Percentiles rank a stretch among this genome's conserved stretches.
phyloP scores from a whole-genome alignment of 2,888 invertebrate species.

The Platypus cylindrus region DNA sequence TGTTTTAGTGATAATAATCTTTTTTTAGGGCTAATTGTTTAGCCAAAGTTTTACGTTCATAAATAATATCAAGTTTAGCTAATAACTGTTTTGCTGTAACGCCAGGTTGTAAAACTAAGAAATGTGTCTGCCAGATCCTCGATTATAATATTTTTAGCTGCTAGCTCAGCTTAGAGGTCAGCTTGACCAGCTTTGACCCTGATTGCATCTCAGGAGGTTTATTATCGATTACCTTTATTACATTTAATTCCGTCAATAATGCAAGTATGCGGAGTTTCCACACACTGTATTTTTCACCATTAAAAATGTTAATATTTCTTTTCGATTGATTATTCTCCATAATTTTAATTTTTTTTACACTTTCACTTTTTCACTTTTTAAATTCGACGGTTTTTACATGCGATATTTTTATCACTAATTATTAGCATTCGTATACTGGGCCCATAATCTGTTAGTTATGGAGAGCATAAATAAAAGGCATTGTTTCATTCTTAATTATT shows the following conservation, averaged over 20 bases:
- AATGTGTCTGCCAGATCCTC: constrained; percentile 13
- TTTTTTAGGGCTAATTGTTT: constrained; percentile 19
- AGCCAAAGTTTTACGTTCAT: constrained; percentile 17
- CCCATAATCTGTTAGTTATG: too few relatives aligned
- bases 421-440: too few relatives aligned
- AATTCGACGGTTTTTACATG: too few relatives aligned
- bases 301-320: constrained; percentile 7
- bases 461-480: too few relatives aligned
- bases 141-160: constrained; percentile 7
- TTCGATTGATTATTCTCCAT: constrained; percentile 2
- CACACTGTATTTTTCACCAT: constrained; percentile 7
- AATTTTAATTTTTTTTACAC: too few relatives aligned
- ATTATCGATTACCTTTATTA: constrained; percentile 4
- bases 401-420: too few relatives aligned
- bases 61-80: constrained; percentile 6
- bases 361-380: too few relatives aligned
- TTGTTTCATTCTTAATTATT: too few relatives aligned
- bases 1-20: constrained; percentile 13
- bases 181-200: constrained; percentile 6
- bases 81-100: constrained; percentile 4
- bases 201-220: background rate
- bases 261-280: constrained; percentile 10
- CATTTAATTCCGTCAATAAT: constrained; percentile 8
- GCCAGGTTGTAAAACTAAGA: constrained; percentile 7
- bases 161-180: constrained; percentile 6